These are phyloP conservation scores for Keiferia lycopersicella DNA, from an alignment of 2,888 invertebrate species.

Conservation along the genomic window DNA sequence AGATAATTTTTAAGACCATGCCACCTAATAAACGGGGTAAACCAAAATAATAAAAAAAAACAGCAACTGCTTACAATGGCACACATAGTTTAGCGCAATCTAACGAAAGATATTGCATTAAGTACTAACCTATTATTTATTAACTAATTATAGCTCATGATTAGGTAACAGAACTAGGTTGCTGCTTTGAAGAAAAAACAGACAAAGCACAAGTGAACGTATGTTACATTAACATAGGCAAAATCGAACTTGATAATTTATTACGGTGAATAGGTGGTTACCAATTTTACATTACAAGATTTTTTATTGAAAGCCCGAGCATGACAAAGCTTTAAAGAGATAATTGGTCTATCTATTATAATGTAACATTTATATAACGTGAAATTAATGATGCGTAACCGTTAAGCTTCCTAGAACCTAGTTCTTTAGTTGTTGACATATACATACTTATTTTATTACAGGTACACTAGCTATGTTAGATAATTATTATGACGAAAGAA, in stretches of 20 bases:
- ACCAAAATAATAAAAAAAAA: too few relatives aligned
- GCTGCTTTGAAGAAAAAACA: background rate
- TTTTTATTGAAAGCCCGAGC: constrained; percentile 1
- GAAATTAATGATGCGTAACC: background rate
- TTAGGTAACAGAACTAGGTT: background rate
- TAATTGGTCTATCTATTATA: background rate
- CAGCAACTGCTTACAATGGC: background rate
- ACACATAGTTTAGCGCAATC: background rate
- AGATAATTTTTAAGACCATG: too few relatives aligned
- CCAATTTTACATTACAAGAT: background rate
- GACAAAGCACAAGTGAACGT: constrained; percentile 18
- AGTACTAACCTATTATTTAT: background rate
- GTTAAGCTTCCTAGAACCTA: background rate
- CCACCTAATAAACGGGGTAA: too few relatives aligned
- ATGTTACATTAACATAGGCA: background rate
- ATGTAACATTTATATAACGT: background rate
- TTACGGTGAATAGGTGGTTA: background rate
- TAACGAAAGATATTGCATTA: constrained; percentile 2
- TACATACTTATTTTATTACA: too few relatives aligned
- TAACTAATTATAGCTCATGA: background rate
- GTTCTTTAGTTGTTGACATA: background rate
- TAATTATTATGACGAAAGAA: too few relatives aligned
- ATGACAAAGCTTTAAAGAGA: constrained; percentile 2
- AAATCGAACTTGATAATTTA: background rate
- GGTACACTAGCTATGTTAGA: too few relatives aligned